Evolutionary conservation across 1,140 invertebrate species (phyloP), one percentile per base, ranked within the genome.

Genomic region (Tenebrio molitor): DNA sequence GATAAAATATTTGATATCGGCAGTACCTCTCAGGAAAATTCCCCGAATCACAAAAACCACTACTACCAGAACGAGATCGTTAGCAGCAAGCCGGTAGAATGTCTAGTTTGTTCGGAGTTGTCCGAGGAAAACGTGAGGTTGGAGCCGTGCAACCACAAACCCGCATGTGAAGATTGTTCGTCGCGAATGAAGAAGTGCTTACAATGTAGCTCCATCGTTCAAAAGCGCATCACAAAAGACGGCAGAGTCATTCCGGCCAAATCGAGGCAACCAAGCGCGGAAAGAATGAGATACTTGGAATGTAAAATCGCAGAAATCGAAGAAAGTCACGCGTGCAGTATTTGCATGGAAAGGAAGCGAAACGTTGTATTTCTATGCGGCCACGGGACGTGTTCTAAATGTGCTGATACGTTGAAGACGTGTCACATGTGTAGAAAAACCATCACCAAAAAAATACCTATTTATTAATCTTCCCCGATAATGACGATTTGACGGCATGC

Each of bases 381-480:
- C 4, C 95, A 97, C 79, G 91, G 91, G 12, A 92, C 94, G 2
- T 97, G 95, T 84, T 89, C 91, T 23, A 88, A 90, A 53, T 97
- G 95, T 80, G 90, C 94, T 0, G 89, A 92, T 65, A 92, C 94
- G 0, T 84, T 97, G 1, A 90, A 89, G 79, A 93, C 89, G 4
- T 97, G 95, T 86, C 95, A 97, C 84, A 97, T 97, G 93, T 97
- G 95, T 85, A 88, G 95, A 29, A 93, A 95, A 84, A 90, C 91
- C 4, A 96, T 97, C 79, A 90, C 91, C 10, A 93, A 93, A 81
- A 96, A 95, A 82, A 97, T 97, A 75, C 94, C 93, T 84, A 86
- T 96, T 21, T 92, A 92, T 81, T 92, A 85, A 50, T 29, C 34
- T 65, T 65, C 34, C 16, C n/a, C n/a, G n/a, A 63, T 36, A 19